A percentile compares a stretch with the other conserved stretches of the same genome.
Conservation (phyloP, 2,888 invertebrate genomes). For the Agonum fuliginosum region DNA sequence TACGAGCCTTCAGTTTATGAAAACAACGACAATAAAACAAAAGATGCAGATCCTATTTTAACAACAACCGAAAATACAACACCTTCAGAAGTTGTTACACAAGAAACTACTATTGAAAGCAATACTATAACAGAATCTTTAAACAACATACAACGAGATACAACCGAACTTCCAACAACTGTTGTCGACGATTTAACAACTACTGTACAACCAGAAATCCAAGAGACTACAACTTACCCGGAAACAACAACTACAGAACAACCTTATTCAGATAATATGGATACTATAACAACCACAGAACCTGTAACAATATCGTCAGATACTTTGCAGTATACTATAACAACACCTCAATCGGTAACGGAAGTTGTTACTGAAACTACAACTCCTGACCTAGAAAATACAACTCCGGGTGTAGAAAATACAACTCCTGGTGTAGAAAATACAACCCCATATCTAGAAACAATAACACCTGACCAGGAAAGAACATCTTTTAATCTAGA, state of each 20-base stretch:
- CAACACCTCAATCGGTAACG: conserved; percentile 5
- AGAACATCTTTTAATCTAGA: conserved; percentile 28
- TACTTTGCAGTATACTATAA: conserved; percentile 52
- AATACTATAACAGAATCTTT: conserved; percentile 43
- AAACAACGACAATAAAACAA: conserved; percentile 44
- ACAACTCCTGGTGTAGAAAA: conserved; percentile 50
- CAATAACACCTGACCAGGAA: conserved; percentile 60
- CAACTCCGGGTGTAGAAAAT: conserved; percentile 5
- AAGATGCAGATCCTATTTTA: conserved; percentile 26
- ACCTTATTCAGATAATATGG: conserved; percentile 42
- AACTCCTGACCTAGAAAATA: conserved; percentile 3
- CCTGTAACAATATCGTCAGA: not conserved
- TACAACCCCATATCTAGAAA: conserved; percentile 9
- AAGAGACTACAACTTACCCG: not conserved
- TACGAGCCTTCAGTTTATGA: conserved; percentile 67
- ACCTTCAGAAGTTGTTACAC: conserved; percentile 53
- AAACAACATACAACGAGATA: not conserved
- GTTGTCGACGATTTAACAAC: conserved; percentile 16
- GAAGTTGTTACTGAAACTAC: not conserved
- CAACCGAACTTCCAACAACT: not conserved
- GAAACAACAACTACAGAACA: conserved; percentile 27
- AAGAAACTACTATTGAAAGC: conserved; percentile 51
- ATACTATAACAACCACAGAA: conserved; percentile 33
- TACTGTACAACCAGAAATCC: not conserved
- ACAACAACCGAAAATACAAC: conserved; percentile 46